Evolutionary conservation across 2,113 vertebrate species (phyloP), one percentile per base, ranked within the genome.

Genomic region (Mormyrus lacerda): DNA sequence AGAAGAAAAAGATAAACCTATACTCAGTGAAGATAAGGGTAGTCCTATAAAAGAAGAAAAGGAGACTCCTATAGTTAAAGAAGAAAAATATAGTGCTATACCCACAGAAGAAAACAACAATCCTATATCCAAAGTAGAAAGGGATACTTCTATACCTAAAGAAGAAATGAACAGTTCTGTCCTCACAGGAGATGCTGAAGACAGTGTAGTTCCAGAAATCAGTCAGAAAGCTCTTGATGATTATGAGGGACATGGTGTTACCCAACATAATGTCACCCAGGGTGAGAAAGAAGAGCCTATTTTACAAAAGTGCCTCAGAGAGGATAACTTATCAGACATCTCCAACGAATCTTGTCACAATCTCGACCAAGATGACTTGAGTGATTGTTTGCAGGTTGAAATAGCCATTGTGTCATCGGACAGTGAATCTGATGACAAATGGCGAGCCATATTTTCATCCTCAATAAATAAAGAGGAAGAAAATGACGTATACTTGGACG

Each of bases 351-450:
- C 92, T 88, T 88, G 90, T 53, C 91, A 91, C 0, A 92, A 94
- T 87, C 90, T 87, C 13, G 91, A 92, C 89, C 90, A 89, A 48
- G 94, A 94, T 0, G 93, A 95, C 89, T 91, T 95, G 3, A 94
- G 95, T 31, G 94, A 95, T 89, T 95, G 95, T 88, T 91, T 95
- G 76, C 94, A 95, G 55, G 95, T 94, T 0, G 94, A 96, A 82
- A 92, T 95, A 65, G 95, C 95, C 0, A 87, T 94, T 0, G 93
- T 95, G 21, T 94, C 92, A 87, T 96, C 95, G 1, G 95, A 96
- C 91, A 95, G 95, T 15, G 95, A 96, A 3, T 89, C 91, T 0
- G 95, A 96, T 31, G 95, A 95, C 73, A 93, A 94, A 9, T 94
- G 93, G 94, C 53, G 90, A 1, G 45, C 53, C 50, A 88, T 88